Percentiles rank a stretch among this genome's conserved stretches.
Evolutionary conservation across 2,797 vertebrate species (phyloP).

Genomic region (Tenualosa thibaudeaui): DNA sequence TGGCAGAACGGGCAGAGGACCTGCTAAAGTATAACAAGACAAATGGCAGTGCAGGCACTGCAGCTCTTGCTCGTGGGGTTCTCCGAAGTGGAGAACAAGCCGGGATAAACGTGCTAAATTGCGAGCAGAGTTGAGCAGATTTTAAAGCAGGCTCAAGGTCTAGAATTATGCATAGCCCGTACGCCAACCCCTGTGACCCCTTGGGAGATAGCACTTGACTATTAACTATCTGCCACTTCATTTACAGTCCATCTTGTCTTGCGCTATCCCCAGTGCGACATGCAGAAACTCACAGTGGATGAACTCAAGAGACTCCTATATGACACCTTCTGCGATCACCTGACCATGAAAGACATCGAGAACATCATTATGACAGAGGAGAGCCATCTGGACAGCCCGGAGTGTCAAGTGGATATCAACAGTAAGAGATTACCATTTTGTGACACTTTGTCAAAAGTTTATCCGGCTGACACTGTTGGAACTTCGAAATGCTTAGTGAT

Average conservation of each 20-base stretch:
- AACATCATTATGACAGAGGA: slow-evolving; percentile 99
- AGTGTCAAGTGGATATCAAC: slow-evolving; percentile 93
- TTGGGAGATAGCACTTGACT: slow-evolving; percentile 23
- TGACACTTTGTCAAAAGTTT: background rate
- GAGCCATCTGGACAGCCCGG: slow-evolving; percentile 90
- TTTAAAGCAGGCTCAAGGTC: background rate
- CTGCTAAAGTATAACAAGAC: slow-evolving; percentile 7
- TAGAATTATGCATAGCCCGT: slow-evolving; percentile 14
- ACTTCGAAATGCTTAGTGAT: background rate
- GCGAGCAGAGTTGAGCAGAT: background rate
- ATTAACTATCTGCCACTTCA: slow-evolving; percentile 28
- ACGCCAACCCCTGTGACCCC: background rate
- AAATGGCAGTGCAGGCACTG: background rate
- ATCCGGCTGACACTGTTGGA: background rate
- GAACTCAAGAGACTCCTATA: slow-evolving; percentile 95
- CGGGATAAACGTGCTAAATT: background rate
- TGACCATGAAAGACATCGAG: slow-evolving; percentile 99
- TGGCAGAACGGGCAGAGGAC: background rate
- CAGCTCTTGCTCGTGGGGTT: background rate
- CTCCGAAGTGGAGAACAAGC: slow-evolving; percentile 13
- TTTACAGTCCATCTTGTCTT: slow-evolving; percentile 35
- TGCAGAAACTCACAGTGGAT: slow-evolving; percentile 97
- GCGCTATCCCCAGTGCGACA: slow-evolving; percentile 82
- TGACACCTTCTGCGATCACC: slow-evolving; percentile 96
- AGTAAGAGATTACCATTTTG: slow-evolving; percentile 72